Conservation (phyloP, 2,888 invertebrate genomes). For the Agrypnus murinus region DNA sequence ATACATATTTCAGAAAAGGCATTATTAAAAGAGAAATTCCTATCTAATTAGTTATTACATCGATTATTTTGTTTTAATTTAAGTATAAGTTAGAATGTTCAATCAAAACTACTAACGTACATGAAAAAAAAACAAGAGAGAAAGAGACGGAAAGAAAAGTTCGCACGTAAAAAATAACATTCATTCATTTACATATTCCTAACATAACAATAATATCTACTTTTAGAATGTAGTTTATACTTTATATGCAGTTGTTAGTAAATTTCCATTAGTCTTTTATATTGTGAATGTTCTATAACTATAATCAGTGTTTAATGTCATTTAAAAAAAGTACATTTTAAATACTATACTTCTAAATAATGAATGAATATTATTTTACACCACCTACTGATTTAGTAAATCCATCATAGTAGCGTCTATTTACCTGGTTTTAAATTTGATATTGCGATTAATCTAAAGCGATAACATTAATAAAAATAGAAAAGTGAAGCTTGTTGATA, state of each 20-base stretch:
- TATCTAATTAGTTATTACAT: too few species aligned
- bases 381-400: neutral
- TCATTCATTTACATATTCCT: too few species aligned
- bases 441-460: neutral
- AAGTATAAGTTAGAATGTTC: too few species aligned
- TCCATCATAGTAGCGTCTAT: neutral
- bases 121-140: too few species aligned
- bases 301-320: neutral
- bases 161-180: too few species aligned
- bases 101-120: too few species aligned
- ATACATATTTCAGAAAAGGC: too few species aligned
- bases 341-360: neutral
- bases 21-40: too few species aligned
- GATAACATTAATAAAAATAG: slow-evolving; percentile 1
- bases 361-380: neutral
- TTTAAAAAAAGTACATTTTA: slow-evolving; percentile 1
- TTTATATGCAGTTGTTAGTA: neutral
- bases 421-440: neutral
- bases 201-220: too few species aligned
- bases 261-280: neutral
- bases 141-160: too few species aligned
- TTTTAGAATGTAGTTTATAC: too few species aligned
- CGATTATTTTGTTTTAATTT: too few species aligned
- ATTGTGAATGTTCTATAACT: slow-evolving; percentile 3
- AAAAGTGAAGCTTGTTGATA: neutral